phyloP scores from a whole-genome alignment of 2,888 invertebrate species.

The Orthonychiurus folsomi region DNA sequence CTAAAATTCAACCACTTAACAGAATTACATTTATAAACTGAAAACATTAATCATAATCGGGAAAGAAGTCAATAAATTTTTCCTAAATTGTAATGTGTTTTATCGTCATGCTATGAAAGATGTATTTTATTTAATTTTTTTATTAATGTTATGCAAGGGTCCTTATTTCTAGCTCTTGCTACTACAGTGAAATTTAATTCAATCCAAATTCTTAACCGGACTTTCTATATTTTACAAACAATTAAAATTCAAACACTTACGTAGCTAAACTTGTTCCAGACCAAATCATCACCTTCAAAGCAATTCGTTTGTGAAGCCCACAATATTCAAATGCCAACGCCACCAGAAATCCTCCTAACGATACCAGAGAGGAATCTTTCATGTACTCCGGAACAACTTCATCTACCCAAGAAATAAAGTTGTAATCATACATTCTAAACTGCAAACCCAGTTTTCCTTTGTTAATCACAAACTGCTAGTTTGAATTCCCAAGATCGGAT shows the following conservation, averaged over 20 bases:
- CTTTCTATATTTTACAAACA: no score
- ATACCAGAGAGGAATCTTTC: constrained; percentile 41
- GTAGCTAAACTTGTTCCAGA: constrained; percentile 34
- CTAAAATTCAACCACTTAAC: no score
- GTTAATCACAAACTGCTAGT: constrained; percentile 41
- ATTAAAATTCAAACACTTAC: constrained; percentile 16
- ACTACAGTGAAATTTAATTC: no score
- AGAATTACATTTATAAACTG: no score
- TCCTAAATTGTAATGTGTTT: no score
- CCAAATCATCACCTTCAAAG: constrained; percentile 46
- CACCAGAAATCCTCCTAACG: constrained; percentile 47
- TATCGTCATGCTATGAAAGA: no score
- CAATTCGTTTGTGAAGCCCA: constrained; percentile 48
- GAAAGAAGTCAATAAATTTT: no score
- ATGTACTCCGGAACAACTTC: constrained; percentile 37
- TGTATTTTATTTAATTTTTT: no score
- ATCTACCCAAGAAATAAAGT: constrained; percentile 12
- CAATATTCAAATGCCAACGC: constrained; percentile 49
- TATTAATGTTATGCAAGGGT: no score
- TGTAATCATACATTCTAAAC: constrained; percentile 2
- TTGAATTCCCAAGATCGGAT: constrained; percentile 72
- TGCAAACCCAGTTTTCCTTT: background rate
- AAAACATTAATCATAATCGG: no score
- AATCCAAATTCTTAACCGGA: no score
- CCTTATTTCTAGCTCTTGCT: no score